These are phyloP conservation scores for Psittacula echo DNA, from an alignment of 2,797 vertebrate genomes.

Conservation along the genomic window DNA sequence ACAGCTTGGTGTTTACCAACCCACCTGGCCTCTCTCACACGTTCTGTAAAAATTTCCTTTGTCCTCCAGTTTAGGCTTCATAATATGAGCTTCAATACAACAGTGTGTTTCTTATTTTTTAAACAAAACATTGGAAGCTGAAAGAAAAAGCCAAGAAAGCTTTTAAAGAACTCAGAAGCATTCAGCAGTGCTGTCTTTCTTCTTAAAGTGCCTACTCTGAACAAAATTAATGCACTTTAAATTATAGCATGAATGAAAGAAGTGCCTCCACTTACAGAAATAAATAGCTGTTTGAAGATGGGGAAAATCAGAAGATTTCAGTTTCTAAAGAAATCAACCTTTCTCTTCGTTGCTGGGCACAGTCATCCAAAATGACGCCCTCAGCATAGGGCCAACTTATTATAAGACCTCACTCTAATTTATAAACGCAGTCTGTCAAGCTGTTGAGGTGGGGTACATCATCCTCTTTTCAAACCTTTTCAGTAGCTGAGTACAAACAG, in stretches of 20 bases:
- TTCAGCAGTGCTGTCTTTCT: slow-evolving; percentile 34
- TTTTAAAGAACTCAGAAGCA: background rate
- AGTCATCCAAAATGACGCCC: background rate
- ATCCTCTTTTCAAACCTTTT: background rate
- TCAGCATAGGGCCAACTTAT: background rate
- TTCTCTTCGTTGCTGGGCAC: background rate
- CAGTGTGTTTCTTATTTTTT: background rate
- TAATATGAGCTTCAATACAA: background rate
- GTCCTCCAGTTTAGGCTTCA: background rate
- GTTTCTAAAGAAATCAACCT: slow-evolving; percentile 19
- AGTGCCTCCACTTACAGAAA: slow-evolving; percentile 36
- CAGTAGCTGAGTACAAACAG: background rate
- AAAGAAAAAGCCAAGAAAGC: background rate
- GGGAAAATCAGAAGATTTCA: slow-evolving; percentile 4
- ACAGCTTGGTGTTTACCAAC: background rate
- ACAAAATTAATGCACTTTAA: slow-evolving; percentile 60
- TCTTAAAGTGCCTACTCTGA: slow-evolving; percentile 29
- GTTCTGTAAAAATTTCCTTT: background rate
- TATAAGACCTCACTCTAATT: background rate
- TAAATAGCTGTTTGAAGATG: slow-evolving; percentile 28
- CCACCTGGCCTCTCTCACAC: background rate
- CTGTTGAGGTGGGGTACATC: background rate
- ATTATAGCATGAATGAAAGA: slow-evolving; percentile 42
- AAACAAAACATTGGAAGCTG: background rate
- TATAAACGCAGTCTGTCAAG: background rate